Conservation (phyloP, 2,888 invertebrate genomes). For the Eupelmus urozonus region DNA sequence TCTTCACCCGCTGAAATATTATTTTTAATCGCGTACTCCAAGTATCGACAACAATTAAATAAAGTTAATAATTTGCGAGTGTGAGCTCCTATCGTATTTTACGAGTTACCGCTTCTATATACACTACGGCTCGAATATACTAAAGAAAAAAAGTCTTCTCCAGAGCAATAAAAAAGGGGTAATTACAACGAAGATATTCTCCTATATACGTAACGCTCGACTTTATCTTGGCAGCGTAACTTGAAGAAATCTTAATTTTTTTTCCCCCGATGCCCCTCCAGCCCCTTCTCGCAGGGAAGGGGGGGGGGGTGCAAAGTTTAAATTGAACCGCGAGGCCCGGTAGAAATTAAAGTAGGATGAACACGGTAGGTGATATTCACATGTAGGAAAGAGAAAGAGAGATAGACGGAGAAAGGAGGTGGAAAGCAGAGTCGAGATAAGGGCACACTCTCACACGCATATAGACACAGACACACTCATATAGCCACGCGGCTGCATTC, state of each 20-base stretch:
- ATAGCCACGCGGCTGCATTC: too few relatives aligned
- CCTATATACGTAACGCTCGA: slow-evolving; percentile 62
- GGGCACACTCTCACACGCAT: too few relatives aligned
- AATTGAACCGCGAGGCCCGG: slow-evolving; percentile 71
- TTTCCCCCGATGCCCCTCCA: slow-evolving; percentile 56
- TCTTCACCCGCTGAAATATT: too few relatives aligned
- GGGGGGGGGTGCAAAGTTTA: slow-evolving; percentile 65
- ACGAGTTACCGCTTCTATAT: too few relatives aligned
- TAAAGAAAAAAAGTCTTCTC: too few relatives aligned
- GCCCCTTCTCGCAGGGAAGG: too few relatives aligned
- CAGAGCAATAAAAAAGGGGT: background rate
- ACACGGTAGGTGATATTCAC: slow-evolving; percentile 53
- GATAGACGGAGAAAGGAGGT: slow-evolving; percentile 49
- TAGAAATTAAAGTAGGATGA: slow-evolving; percentile 61
- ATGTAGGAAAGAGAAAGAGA: slow-evolving; percentile 58
- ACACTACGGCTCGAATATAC: too few relatives aligned
- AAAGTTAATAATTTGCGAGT: too few relatives aligned
- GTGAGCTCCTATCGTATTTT: too few relatives aligned
- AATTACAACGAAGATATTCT: background rate
- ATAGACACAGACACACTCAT: slow-evolving; percentile 38
- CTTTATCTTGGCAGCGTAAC: slow-evolving; percentile 67
- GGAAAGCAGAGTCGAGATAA: slow-evolving; percentile 55
- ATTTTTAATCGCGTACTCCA: too few relatives aligned
- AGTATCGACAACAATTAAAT: too few relatives aligned
- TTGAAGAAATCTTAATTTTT: slow-evolving; percentile 77